phyloP scores from a whole-genome alignment of 1,140 invertebrate genomes.

The Phocides pigmalion region DNA sequence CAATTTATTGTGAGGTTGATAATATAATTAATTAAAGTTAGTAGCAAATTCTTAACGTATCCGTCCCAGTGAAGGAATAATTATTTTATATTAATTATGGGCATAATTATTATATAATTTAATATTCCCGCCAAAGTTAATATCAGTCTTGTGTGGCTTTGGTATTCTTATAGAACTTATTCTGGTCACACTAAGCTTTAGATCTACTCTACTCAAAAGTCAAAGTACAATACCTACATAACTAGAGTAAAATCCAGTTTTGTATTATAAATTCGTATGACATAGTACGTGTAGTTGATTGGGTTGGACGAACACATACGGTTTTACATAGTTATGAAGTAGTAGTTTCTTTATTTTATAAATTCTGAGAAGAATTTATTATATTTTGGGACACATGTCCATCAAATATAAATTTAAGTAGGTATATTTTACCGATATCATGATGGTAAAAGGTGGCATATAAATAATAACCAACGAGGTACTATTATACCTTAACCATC shows the following conservation, averaged over 20 bases:
- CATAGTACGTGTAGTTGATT: neutral
- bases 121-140: no score
- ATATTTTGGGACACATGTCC: neutral
- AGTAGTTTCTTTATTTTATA: neutral
- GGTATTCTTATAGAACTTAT: no score
- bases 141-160: no score
- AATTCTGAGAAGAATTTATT: neutral
- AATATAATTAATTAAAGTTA: no score
- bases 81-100: no score
- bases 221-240: neutral
- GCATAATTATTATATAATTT: no score
- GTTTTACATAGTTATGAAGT: neutral
- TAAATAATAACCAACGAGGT: constrained; percentile 53
- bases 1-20: no score
- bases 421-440: constrained; percentile 16
- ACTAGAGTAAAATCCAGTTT: neutral
- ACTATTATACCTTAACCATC: constrained; percentile 52
- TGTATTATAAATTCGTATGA: neutral
- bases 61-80: no score
- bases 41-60: no score
- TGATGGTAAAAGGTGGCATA: constrained; percentile 46
- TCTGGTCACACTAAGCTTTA: no score
- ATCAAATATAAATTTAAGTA: neutral
- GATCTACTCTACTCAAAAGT: no score
- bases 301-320: neutral